These are phyloP conservation scores for Oceanodroma leucorhoa DNA, from an alignment of 2,797 vertebrate genomes.

Conservation along the genomic window DNA sequence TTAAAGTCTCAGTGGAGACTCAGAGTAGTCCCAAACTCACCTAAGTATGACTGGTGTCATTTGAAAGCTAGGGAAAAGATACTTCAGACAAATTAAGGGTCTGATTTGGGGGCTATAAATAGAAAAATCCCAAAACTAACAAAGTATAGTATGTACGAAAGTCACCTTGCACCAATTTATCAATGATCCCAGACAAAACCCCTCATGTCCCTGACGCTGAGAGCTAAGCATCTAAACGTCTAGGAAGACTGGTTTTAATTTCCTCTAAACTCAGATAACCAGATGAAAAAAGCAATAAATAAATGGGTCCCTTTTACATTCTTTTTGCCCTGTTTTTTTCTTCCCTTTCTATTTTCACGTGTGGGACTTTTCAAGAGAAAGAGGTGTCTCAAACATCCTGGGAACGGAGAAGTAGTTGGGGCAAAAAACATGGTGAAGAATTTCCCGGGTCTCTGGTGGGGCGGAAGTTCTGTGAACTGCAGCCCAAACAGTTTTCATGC, in stretches of 20 bases:
- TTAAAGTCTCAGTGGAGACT: not conserved
- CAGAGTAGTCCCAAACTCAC: not conserved
- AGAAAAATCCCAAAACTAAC: not conserved
- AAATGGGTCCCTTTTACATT: not conserved
- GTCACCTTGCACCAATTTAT: not conserved
- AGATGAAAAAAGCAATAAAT: not conserved
- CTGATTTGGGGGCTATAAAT: not conserved
- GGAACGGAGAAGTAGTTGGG: not conserved
- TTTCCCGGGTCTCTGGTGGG: not conserved
- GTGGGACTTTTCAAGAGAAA: not conserved
- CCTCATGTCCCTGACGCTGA: not conserved
- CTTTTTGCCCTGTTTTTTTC: not conserved
- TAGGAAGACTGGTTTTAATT: not conserved
- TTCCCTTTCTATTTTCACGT: not conserved
- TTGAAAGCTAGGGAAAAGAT: not conserved
- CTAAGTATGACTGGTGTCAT: not conserved
- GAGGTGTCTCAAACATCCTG: not conserved
- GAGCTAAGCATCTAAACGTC: not conserved
- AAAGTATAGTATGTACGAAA: not conserved
- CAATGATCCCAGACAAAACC: not conserved
- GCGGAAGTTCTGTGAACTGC: slow-evolving; percentile 6
- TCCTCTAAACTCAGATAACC: not conserved
- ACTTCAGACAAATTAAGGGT: not conserved
- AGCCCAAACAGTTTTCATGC: slow-evolving; percentile 11
- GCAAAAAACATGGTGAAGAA: not conserved